Percentiles rank a stretch among this genome's conserved stretches.
These are phyloP conservation scores for Gobionotothen gibberifrons DNA, from an alignment of 2,797 vertebrate species.

Conservation along the genomic window DNA sequence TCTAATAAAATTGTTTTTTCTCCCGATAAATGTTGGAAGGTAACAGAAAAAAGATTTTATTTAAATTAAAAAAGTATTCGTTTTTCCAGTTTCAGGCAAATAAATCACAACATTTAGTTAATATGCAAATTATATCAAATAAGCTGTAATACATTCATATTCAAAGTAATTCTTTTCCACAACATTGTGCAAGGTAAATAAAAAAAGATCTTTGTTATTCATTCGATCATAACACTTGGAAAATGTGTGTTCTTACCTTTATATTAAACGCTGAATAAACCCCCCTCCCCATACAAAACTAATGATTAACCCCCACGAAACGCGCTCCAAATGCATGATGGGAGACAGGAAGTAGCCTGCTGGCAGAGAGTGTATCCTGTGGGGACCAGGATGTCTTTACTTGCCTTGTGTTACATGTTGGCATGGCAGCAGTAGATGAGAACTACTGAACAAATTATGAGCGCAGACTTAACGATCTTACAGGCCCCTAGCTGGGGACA, in stretches of 20 bases:
- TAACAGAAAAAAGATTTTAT: too few relatives aligned
- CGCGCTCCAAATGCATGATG: conserved; percentile 77
- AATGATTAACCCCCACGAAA: conserved; percentile 48
- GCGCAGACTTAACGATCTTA: conserved; percentile 89
- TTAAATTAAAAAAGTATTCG: too few relatives aligned
- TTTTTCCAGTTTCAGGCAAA: too few relatives aligned
- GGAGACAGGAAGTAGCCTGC: conserved; percentile 74
- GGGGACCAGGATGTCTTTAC: conserved; percentile 85
- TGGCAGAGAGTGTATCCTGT: conserved; percentile 80
- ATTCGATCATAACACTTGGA: conserved; percentile 1
- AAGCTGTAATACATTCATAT: too few relatives aligned
- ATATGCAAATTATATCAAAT: too few relatives aligned
- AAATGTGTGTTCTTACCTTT: conserved; percentile 43
- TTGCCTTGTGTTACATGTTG: conserved; percentile 89
- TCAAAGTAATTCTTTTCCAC: too few relatives aligned
- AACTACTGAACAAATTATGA: conserved; percentile 89
- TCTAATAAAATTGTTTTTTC: too few relatives aligned
- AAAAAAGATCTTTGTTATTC: too few relatives aligned
- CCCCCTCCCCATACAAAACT: conserved; percentile 2
- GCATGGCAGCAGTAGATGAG: conserved; percentile 88
- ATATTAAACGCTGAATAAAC: conserved; percentile 37
- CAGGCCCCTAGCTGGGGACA: conserved; percentile 88
- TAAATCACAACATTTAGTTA: too few relatives aligned
- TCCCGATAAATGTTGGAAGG: too few relatives aligned
- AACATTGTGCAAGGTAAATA: too few relatives aligned